A percentile compares a stretch with the other conserved stretches of the same genome.
phyloP scores from a whole-genome alignment of 2,113 vertebrate genomes.

The Anhinga rufa region DNA sequence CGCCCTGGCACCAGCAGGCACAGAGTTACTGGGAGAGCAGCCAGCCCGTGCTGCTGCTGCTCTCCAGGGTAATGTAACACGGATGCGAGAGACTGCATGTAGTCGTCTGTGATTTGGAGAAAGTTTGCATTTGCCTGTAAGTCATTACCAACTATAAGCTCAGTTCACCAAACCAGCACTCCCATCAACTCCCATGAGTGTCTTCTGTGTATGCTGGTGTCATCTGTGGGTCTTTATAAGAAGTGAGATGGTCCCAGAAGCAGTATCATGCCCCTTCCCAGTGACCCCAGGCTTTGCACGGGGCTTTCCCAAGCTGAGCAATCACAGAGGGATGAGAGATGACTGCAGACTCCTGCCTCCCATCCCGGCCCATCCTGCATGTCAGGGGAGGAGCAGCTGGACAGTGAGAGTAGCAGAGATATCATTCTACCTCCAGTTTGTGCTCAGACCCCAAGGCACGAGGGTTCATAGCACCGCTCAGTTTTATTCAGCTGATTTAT shows the following conservation, averaged over 20 bases:
- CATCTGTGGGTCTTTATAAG: neutral
- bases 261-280: neutral
- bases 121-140: neutral
- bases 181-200: neutral
- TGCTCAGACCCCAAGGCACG: neutral
- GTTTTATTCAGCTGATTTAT: neutral
- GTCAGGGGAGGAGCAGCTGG: neutral
- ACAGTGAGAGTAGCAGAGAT: neutral
- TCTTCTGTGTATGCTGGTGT: neutral
- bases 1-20: neutral
- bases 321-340: neutral
- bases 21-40: neutral
- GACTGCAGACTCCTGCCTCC: neutral
- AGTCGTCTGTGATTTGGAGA: neutral
- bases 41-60: neutral
- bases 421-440: neutral
- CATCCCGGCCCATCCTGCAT: neutral
- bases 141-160: neutral
- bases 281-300: neutral
- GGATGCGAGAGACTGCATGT: neutral
- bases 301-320: neutral
- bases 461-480: neutral
- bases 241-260: neutral
- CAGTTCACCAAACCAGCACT: neutral
- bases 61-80: neutral